Base-by-base conservation (phyloP, 2,113 vertebrate species). In the Vidua chalybeata region DNA sequence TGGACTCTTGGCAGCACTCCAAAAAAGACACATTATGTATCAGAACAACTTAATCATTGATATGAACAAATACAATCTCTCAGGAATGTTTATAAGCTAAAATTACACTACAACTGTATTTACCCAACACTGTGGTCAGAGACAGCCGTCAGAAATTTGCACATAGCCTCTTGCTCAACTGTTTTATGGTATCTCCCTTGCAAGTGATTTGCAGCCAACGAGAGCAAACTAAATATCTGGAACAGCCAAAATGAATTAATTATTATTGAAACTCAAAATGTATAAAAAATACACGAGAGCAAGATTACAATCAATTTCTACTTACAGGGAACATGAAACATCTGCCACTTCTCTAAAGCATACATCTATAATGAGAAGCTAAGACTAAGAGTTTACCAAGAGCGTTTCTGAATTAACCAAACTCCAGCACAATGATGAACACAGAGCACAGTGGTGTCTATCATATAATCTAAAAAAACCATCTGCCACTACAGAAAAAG, bases 171-270 rank as follows among this genome's bases (percentile, higher is more conserved):
- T 77, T 98, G 98, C 92, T 98, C 97, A 84, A 88, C 87, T 22
- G 91, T 46, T 62, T 96, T 93, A 35, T 89, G 86, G 68, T 81
- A 87, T 59, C 87, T 98, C 95, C 91, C 91, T 93, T 97, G 96
- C 63, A 97, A 68, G 28, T 85, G 78, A 95, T 96, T 97, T 93
- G 96, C 90, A 95, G 97, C 97, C 94, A 98, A 96, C 86, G 97
- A 98, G 76, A 98, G 98, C 56, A 98, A 97, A 91, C 66, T 97
- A 96, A 97, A 98, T 93, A 98, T 97, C 98, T 98, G 96, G 28
- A 95, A 97, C 49, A 97, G 63, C 20, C 59, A 67, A 96, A 85
- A 51, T 33, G 6, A 92, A 88, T 94, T 37, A 59, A 61, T 85
- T 87, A 68, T 55, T 89, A 92, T 69, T 90, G 41, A 81, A 94